Conservation (phyloP, 2,797 vertebrate genomes). For the Gymnocypris eckloni region DNA sequence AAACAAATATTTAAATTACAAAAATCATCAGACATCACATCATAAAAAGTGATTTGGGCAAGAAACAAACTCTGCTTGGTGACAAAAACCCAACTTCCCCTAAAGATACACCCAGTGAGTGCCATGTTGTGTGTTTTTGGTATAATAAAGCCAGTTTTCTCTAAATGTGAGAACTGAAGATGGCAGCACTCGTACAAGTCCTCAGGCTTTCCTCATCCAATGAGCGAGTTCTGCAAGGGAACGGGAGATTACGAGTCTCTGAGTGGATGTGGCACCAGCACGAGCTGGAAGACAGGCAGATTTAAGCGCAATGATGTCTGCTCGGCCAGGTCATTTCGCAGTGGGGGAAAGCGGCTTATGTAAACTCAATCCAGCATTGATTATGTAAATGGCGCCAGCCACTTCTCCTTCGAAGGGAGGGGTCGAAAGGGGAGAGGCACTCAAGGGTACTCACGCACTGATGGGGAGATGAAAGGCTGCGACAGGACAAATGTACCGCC, state of each 20-base stretch:
- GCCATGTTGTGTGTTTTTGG: neutral
- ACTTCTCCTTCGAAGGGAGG: slow-evolving; percentile 18
- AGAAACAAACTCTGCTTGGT: neutral
- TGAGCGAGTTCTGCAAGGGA: neutral
- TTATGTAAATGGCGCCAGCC: slow-evolving; percentile 55
- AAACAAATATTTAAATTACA: slow-evolving; percentile 12
- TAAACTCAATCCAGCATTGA: slow-evolving; percentile 53
- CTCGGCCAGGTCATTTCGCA: slow-evolving; percentile 35
- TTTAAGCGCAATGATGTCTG: slow-evolving; percentile 37
- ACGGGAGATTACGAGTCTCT: slow-evolving; percentile 2
- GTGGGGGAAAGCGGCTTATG: slow-evolving; percentile 40
- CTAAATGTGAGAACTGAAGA: slow-evolving; percentile 22
- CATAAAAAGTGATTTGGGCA: neutral
- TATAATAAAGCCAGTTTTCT: slow-evolving; percentile 1
- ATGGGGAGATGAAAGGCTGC: slow-evolving; percentile 28
- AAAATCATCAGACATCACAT: slow-evolving; percentile 15
- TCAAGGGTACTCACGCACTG: slow-evolving; percentile 17
- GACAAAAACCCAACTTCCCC: neutral
- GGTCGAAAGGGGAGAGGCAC: slow-evolving; percentile 14
- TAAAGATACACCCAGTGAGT: neutral
- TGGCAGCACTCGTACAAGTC: slow-evolving; percentile 1
- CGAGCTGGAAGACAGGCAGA: slow-evolving; percentile 19
- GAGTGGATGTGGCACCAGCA: slow-evolving; percentile 32
- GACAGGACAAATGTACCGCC: slow-evolving; percentile 17
- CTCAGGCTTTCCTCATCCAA: slow-evolving; percentile 1